Percentiles rank a stretch among this genome's conserved stretches.
Conservation (phyloP, 30 jellyfish, hydroid and myxozoan species). For the Aurelia coerulea region DNA sequence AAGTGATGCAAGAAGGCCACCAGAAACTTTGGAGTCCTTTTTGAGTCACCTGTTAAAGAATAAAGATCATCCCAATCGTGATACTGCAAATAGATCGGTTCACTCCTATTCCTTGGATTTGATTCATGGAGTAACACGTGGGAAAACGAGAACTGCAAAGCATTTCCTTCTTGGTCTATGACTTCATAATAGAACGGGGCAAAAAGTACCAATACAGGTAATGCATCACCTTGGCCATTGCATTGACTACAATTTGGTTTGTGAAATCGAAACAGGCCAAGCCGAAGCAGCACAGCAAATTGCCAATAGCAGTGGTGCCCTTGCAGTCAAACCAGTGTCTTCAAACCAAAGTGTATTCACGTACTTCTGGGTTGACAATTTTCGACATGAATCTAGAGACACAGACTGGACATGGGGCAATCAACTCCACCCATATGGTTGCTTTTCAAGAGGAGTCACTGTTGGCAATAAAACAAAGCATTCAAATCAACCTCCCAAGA, state of each 20-base stretch:
- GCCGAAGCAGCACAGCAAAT: neutral
- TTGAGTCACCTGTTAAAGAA: constrained; percentile 1
- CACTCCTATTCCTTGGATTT: constrained; percentile 25
- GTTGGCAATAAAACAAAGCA: neutral
- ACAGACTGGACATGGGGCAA: constrained; percentile 6
- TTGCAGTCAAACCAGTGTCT: neutral
- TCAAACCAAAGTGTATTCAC: neutral
- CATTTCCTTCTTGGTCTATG: constrained; percentile 58
- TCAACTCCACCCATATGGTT: neutral
- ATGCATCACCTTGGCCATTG: constrained; percentile 50
- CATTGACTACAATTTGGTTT: constrained; percentile 21
- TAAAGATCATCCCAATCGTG: constrained; percentile 2
- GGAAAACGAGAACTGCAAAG: constrained; percentile 33
- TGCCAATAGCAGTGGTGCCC: neutral
- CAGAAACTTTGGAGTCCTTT: neutral
- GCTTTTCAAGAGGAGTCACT: neutral
- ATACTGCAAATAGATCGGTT: neutral
- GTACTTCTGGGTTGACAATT: neutral
- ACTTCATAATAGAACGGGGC: constrained; percentile 54
- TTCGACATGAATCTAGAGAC: constrained; percentile 21
- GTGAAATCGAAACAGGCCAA: neutral
- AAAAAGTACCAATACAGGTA: constrained; percentile 6
- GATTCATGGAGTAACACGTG: constrained; percentile 45
- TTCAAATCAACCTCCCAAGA: neutral
- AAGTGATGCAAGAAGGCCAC: constrained; percentile 10